phyloP scores from a whole-genome alignment of 2,113 vertebrate genomes.

The Danio rerio region DNA sequence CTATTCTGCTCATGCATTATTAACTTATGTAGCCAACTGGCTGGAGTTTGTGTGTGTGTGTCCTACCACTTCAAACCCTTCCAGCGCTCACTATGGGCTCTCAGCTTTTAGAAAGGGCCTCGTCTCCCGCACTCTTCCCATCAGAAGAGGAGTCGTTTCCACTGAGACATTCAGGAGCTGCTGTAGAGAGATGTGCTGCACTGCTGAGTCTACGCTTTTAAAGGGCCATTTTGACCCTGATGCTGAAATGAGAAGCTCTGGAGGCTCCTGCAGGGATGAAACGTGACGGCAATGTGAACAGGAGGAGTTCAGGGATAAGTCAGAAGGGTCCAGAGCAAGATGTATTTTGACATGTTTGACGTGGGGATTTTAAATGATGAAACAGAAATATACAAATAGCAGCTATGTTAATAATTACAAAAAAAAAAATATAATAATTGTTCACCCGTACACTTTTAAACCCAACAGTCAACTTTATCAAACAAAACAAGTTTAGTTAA shows the following conservation, averaged over 20 bases:
- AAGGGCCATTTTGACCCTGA: conserved; percentile 55
- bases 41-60: background rate
- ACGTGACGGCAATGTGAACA: conserved; percentile 60
- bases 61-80: conserved; percentile 17
- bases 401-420: too few species aligned
- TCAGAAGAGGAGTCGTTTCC: background rate
- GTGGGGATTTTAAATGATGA: background rate
- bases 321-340: conserved; percentile 50
- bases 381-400: background rate
- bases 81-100: conserved; percentile 7
- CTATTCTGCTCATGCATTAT: conserved; percentile 32
- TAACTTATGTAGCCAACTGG: conserved; percentile 4
- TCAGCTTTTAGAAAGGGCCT: conserved; percentile 10
- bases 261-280: conserved; percentile 66
- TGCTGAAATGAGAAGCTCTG: conserved; percentile 60
- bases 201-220: conserved; percentile 54
- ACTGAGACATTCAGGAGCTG: conserved; percentile 26
- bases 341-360: background rate
- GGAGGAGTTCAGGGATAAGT: conserved; percentile 70
- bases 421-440: too few species aligned
- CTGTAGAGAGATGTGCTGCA: conserved; percentile 45
- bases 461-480: too few species aligned
- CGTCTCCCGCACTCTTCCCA: background rate
- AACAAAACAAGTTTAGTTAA: too few species aligned
- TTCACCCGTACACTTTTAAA: too few species aligned